phyloP scores from a whole-genome alignment of 2,888 invertebrate genomes.

The Agrochola litura region DNA sequence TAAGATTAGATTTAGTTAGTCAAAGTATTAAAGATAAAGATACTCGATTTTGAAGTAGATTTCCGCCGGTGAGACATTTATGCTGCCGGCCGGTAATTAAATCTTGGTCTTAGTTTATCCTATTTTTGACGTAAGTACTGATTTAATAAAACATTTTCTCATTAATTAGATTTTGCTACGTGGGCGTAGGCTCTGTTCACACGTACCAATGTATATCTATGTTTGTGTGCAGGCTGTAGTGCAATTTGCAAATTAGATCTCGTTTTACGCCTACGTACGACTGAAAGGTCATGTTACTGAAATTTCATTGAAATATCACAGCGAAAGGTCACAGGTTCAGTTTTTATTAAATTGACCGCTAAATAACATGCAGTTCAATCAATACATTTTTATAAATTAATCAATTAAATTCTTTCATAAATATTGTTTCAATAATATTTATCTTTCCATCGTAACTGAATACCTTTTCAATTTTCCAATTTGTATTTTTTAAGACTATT shows the following conservation, averaged over 20 bases:
- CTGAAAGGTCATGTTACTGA: constrained; percentile 41
- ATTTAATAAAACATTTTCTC: constrained; percentile 1
- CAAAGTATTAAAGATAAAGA: constrained; percentile 21
- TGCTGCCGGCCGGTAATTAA: constrained; percentile 27
- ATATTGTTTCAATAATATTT: background rate
- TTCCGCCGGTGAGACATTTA: constrained; percentile 8
- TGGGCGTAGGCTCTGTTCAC: background rate
- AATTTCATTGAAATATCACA: constrained; percentile 34
- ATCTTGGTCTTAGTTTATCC: constrained; percentile 8
- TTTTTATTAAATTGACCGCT: constrained; percentile 2
- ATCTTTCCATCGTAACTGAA: background rate
- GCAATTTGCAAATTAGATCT: constrained; percentile 44
- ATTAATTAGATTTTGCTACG: background rate
- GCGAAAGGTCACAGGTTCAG: constrained; percentile 19
- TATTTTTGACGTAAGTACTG: constrained; percentile 6
- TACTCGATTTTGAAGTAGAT: constrained; percentile 18
- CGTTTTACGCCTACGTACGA: constrained; percentile 33
- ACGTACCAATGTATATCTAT: background rate
- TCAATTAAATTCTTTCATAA: background rate
- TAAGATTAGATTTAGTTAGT: constrained; percentile 53
- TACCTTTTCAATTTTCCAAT: background rate
- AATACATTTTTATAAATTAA: constrained; percentile 1
- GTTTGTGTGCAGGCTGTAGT: constrained; percentile 34
- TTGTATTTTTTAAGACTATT: background rate
- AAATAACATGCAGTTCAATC: background rate